Conservation (phyloP, 2,888 invertebrate species). For the Ditula angustiorana region DNA sequence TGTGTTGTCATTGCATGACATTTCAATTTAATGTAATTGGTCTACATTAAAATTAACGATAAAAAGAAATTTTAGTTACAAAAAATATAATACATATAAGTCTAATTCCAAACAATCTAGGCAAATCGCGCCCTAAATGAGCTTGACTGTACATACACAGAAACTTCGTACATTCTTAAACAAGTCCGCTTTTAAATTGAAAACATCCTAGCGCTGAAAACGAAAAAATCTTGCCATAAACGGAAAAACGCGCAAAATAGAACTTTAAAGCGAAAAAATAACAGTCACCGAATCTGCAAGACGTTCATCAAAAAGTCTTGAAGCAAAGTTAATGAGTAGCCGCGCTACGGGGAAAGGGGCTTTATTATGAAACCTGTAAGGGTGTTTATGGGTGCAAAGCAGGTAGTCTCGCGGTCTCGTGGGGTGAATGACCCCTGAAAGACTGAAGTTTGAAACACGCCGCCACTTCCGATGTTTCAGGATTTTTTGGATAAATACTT, state of each 20-base stretch:
- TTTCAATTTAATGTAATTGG: too few relatives aligned
- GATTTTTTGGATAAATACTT: conserved; percentile 48
- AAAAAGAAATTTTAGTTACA: background rate
- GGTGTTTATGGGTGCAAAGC: conserved; percentile 35
- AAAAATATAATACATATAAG: background rate
- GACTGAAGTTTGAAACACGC: conserved; percentile 75
- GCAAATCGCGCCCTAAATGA: conserved; percentile 28
- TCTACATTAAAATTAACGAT: too few relatives aligned
- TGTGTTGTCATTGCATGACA: too few relatives aligned
- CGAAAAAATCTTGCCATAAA: conserved; percentile 41
- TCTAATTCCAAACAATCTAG: background rate
- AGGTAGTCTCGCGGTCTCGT: conserved; percentile 57
- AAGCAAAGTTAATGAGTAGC: conserved; percentile 27
- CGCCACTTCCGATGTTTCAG: conserved; percentile 71
- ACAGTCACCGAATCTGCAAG: conserved; percentile 51
- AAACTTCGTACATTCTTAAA: conserved; percentile 33
- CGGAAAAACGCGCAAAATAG: conserved; percentile 48
- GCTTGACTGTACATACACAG: conserved; percentile 23
- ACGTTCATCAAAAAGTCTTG: conserved; percentile 57
- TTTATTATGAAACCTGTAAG: conserved; percentile 50
- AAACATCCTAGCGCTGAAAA: conserved; percentile 38
- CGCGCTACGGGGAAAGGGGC: conserved; percentile 48
- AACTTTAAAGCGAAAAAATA: conserved; percentile 51
- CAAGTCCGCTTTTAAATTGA: conserved; percentile 35
- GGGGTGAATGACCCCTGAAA: conserved; percentile 76